A percentile compares a stretch with the other conserved stretches of the same genome.
These are phyloP conservation scores for Notarius lentiginosus DNA, from an alignment of 2,113 vertebrate genomes.

Conservation along the genomic window DNA sequence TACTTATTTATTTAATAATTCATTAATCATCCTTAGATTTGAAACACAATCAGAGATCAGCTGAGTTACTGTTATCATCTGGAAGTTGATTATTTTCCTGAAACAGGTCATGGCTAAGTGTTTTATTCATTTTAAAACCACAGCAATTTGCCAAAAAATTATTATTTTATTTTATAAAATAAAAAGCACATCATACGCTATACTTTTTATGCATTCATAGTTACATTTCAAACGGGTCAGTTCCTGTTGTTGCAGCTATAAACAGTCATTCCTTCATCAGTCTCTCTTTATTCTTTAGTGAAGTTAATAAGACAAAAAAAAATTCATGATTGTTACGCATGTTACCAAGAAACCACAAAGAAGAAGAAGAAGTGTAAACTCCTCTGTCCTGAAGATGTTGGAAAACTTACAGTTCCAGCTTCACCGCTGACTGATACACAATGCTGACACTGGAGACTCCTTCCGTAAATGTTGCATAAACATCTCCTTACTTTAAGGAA, in stretches of 20 bases:
- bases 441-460: no score
- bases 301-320: background rate
- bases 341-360: background rate
- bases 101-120: background rate
- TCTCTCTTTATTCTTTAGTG: background rate
- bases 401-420: no score
- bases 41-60: no score
- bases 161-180: background rate
- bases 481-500: background rate
- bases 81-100: background rate
- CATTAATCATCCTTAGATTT: background rate
- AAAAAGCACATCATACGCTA: background rate
- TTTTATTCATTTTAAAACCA: background rate
- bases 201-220: background rate
- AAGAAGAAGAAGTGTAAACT: background rate
- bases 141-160: background rate
- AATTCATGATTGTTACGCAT: background rate
- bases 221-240: background rate
- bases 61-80: background rate
- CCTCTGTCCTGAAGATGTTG: no score
- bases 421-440: no score
- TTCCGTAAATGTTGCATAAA: no score
- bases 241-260: background rate
- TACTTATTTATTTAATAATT: background rate
- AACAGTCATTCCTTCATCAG: background rate